These are phyloP conservation scores for Periophthalmodon schlosseri DNA, from an alignment of 2,113 vertebrate species.

Conservation along the genomic window DNA sequence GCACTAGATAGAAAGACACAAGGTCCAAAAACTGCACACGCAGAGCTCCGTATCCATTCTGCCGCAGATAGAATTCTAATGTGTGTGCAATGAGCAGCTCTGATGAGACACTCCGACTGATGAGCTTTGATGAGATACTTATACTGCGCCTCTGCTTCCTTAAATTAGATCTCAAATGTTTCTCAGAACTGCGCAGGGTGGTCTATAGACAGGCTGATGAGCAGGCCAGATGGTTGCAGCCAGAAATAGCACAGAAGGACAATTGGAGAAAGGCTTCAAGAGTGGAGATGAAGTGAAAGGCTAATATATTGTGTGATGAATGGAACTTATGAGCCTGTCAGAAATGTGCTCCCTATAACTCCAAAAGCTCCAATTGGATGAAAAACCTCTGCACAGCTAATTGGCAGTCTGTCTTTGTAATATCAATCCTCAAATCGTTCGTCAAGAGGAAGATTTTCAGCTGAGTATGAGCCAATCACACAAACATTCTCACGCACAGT, in stretches of 20 bases:
- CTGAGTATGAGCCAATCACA: no score
- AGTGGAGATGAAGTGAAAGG: not conserved
- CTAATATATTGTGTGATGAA: not conserved
- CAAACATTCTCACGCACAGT: not conserved
- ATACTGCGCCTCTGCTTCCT: not conserved
- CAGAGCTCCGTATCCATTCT: slow-evolving; percentile 35
- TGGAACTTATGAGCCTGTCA: not conserved
- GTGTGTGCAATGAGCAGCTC: slow-evolving; percentile 33
- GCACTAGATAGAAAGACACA: not conserved
- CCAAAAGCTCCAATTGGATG: not conserved
- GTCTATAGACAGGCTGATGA: not conserved
- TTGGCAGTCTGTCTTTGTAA: not conserved
- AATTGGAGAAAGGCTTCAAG: not conserved
- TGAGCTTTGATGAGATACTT: slow-evolving; percentile 12
- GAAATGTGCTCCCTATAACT: not conserved
- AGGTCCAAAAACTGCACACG: slow-evolving; percentile 30
- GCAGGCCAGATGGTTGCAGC: not conserved
- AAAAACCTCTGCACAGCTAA: not conserved
- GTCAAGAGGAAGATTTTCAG: no score
- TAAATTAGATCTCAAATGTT: slow-evolving; percentile 18
- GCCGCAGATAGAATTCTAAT: slow-evolving; percentile 55
- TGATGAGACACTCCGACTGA: slow-evolving; percentile 28
- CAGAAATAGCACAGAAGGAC: not conserved
- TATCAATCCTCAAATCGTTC: no score
- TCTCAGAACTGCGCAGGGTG: not conserved